Conservation (phyloP, 2,113 vertebrate genomes). For the Hemiscyllium ocellatum region DNA sequence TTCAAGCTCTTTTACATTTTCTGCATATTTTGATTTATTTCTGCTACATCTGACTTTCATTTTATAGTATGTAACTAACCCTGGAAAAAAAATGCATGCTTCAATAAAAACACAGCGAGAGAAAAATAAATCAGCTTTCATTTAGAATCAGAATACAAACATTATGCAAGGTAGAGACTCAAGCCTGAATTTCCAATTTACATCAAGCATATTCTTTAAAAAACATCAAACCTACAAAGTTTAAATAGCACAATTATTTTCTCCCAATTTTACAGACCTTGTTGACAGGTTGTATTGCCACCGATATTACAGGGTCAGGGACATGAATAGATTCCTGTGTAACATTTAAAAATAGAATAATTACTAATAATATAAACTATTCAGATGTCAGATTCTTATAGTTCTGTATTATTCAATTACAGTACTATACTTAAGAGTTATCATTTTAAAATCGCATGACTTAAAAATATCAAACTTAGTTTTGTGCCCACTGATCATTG, state of each 20-base stretch:
- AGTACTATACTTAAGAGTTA: background rate
- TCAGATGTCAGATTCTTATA: background rate
- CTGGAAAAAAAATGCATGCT: background rate
- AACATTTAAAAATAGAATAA: background rate
- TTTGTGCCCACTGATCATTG: background rate
- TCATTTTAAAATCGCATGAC: background rate
- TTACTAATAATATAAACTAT: background rate
- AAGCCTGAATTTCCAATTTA: background rate
- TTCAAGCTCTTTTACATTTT: background rate
- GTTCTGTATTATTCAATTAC: background rate
- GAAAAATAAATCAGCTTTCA: background rate
- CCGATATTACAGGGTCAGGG: conserved; percentile 87
- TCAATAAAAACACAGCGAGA: background rate
- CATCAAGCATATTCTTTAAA: background rate
- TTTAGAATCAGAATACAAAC: background rate
- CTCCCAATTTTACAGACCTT: conserved; percentile 64
- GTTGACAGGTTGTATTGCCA: conserved; percentile 78
- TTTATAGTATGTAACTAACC: background rate
- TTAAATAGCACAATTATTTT: background rate
- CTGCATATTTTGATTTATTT: background rate
- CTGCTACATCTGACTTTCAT: background rate
- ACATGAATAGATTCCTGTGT: conserved; percentile 89
- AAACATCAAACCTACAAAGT: background rate
- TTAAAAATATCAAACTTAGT: background rate
- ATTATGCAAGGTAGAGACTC: background rate